phyloP scores from a whole-genome alignment of 2,888 invertebrate genomes.

The Cinara cedri region DNA sequence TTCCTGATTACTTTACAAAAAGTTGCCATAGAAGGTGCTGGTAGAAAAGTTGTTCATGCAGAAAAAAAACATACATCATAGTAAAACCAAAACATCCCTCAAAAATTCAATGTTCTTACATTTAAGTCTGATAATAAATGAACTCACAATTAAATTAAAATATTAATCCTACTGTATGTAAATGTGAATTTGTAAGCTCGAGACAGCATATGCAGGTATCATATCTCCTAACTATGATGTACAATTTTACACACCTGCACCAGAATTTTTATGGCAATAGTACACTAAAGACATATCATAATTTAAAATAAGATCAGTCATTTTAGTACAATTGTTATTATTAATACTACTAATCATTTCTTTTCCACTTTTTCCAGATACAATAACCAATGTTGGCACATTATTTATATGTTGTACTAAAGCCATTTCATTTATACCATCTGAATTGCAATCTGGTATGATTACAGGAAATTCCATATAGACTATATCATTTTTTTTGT shows the following conservation, averaged over 20 bases:
- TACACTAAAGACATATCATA: conserved; percentile 47
- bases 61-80: no score
- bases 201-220: neutral
- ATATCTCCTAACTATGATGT: neutral
- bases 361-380: conserved; percentile 38
- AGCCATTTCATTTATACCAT: conserved; percentile 51
- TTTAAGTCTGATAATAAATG: no score
- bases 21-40: no score
- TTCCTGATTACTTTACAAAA: no score
- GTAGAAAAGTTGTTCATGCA: no score
- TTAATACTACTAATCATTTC: conserved; percentile 24
- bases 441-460: conserved; percentile 44
- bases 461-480: conserved; percentile 49
- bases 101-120: no score
- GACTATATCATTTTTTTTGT: conserved; percentile 27
- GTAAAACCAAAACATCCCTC: no score
- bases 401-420: conserved; percentile 43
- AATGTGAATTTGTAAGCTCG: neutral
- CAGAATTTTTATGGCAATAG: conserved; percentile 21
- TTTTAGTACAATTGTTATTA: conserved; percentile 52
- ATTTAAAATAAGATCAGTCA: conserved; percentile 44
- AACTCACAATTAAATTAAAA: no score
- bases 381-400: conserved; percentile 28
- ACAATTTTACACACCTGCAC: conserved; percentile 14
- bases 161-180: no score